Percentiles rank a stretch among this genome's conserved stretches.
Conservation (phyloP, 2,113 vertebrate species). For the Lichenostomus cassidix region DNA sequence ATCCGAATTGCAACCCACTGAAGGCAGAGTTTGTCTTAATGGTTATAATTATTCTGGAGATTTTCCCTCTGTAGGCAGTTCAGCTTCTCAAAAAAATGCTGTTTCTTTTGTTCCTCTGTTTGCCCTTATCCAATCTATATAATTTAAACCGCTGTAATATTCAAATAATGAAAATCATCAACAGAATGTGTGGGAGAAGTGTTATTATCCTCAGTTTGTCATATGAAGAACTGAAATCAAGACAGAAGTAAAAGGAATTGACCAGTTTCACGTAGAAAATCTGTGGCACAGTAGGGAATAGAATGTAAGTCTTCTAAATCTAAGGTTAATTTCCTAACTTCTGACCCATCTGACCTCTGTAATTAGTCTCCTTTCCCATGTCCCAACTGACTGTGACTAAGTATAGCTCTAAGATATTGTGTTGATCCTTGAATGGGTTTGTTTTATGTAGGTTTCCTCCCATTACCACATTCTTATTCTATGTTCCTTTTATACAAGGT, state of each 20-base stretch:
- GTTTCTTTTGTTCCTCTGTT: background rate
- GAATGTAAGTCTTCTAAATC: background rate
- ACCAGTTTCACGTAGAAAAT: background rate
- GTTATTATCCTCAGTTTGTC: background rate
- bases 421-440: background rate
- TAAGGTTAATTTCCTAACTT: slow-evolving; percentile 15
- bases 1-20: background rate
- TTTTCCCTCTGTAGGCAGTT: background rate
- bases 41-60: background rate
- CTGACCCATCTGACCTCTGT: background rate
- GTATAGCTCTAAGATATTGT: background rate
- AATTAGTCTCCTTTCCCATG: background rate
- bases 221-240: background rate
- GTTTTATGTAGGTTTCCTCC: background rate
- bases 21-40: background rate
- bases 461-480: background rate
- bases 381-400: background rate
- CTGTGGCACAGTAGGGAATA: background rate
- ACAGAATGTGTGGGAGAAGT: background rate
- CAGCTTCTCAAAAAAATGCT: background rate
- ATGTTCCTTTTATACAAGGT: background rate
- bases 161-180: background rate
- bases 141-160: background rate
- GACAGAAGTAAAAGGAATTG: background rate
- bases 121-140: background rate